Evolutionary conservation across 2,113 vertebrate species (phyloP), one percentile per base, ranked within the genome.

Genomic region (Vulpes lagopus): DNA sequence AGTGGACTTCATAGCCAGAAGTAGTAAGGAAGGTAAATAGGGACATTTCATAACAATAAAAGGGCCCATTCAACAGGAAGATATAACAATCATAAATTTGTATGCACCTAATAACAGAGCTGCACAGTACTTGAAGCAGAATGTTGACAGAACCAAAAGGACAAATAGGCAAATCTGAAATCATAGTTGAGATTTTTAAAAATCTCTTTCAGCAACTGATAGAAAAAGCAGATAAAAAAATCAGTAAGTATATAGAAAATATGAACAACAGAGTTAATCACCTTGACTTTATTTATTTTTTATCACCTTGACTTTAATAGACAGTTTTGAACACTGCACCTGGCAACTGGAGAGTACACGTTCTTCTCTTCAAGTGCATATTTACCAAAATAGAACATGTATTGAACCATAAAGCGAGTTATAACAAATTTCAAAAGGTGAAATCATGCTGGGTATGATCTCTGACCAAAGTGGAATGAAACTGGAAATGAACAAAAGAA

Each of bases 401-500:
- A n/a, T 20, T 94, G 49, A 62, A 59, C 80, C 43, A 32, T 16
- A 76, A 89, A 93, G 57, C 60, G 87, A 87, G 62, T 93, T 78
- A 93, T 89, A 91, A 84, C 85, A 93, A 80, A 92, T 74, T 95
- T 60, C 32, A 22, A 85, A 97, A 81, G 43, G 35, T 69, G 94
- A 95, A 85, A 55, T 95, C 89, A 91, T 59, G 43, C 89, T 81
- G 69, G 16, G 19, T 53, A n/a, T 93, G 86, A 80, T 88, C 81
- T 84, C 89, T 93, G 92, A 96, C 57, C 38, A 88, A 86, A 90
- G 62, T 38, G 62, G 80, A 94, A 93, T 53, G 55, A 35, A 96
- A 93, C 32, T 89, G 96, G 92, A 97, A 93, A 93, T 62, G 20
- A 95, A 93, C 38, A 81, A 67, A 78, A 90, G 32, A 91, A 92